Evolutionary conservation across 2,797 vertebrate species (phyloP).

Genomic region (Caiman crocodilus): DNA sequence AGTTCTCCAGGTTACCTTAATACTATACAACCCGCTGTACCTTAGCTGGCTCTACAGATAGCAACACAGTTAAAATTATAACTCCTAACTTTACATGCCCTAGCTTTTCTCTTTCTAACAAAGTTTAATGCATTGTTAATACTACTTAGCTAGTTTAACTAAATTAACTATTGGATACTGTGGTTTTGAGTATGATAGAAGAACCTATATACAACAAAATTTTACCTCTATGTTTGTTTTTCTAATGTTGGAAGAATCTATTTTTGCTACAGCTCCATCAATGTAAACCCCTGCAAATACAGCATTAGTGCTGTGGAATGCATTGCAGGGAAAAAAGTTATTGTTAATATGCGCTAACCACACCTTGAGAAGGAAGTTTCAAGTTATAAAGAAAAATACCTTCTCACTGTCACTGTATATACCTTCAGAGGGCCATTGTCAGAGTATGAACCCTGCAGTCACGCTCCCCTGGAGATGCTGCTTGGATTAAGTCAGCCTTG

Average conservation of each 20-base stretch:
- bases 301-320: neutral
- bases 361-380: neutral
- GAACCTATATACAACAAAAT: neutral
- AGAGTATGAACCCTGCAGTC: neutral
- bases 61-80: conserved; percentile 61
- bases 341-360: neutral
- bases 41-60: conserved; percentile 61
- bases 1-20: neutral
- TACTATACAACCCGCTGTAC: neutral
- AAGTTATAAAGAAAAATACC: neutral
- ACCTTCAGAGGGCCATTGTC: neutral
- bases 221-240: neutral
- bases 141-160: neutral
- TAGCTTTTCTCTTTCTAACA: neutral
- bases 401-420: neutral
- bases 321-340: neutral
- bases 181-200: neutral
- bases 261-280: neutral
- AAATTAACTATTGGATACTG: neutral
- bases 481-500: neutral
- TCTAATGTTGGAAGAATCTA: neutral
- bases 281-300: neutral
- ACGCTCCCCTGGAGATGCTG: neutral
- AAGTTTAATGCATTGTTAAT: neutral
- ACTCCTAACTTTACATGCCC: neutral